A percentile compares a stretch with the other conserved stretches of the same genome.
Conservation (phyloP, 1,140 invertebrate species). For the Protaetia brevitarsis region DNA sequence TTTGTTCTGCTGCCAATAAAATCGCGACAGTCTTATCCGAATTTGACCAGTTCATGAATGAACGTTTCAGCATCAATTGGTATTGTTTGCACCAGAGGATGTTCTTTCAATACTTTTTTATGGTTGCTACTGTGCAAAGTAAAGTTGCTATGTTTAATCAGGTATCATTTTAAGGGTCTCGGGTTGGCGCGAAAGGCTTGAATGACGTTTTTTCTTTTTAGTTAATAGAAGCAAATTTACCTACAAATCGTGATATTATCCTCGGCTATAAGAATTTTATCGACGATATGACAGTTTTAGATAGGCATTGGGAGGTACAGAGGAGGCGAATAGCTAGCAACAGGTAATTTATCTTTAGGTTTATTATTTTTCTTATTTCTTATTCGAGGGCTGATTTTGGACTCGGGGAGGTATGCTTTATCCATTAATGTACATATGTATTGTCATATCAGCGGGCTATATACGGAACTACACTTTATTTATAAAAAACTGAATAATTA, state of each 20-base stretch:
- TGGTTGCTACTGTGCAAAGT: constrained; percentile 19
- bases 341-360: neutral
- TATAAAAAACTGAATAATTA: too few relatives aligned
- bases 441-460: too few relatives aligned
- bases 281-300: constrained; percentile 24
- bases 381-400: too few relatives aligned
- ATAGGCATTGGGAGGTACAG: constrained; percentile 1
- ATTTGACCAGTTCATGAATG: constrained; percentile 27
- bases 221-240: constrained; percentile 18
- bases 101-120: constrained; percentile 28
- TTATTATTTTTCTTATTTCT: too few relatives aligned
- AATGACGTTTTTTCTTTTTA: neutral
- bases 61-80: constrained; percentile 28
- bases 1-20: constrained; percentile 30
- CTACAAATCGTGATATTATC: constrained; percentile 5
- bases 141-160: constrained; percentile 26
- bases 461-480: too few relatives aligned
- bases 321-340: neutral
- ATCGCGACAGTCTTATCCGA: constrained; percentile 24
- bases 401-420: too few relatives aligned
- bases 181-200: neutral
- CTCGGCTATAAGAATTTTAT: constrained; percentile 19
- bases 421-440: too few relatives aligned
- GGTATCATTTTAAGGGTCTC: constrained; percentile 11
- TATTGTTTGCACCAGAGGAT: constrained; percentile 28